Percentiles rank a stretch among this genome's conserved stretches.
Evolutionary conservation across 2,113 vertebrate genomes (phyloP).

Genomic region (Mellivora capensis): DNA sequence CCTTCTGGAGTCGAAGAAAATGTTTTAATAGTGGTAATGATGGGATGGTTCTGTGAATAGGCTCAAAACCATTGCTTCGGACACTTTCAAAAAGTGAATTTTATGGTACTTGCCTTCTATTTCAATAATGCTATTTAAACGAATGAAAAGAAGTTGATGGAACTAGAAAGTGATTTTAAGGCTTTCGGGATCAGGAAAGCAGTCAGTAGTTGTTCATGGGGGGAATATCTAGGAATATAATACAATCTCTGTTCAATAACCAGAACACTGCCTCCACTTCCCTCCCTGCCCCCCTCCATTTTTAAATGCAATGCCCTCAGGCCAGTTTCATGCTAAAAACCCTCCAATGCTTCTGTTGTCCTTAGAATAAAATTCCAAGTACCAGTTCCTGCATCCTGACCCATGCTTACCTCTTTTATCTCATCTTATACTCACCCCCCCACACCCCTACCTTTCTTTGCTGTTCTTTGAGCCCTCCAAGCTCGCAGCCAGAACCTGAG

Average conservation of each 20-base stretch:
- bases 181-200: neutral
- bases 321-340: neutral
- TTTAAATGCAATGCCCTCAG: neutral
- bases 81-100: neutral
- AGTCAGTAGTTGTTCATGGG: neutral
- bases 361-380: neutral
- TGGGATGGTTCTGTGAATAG: neutral
- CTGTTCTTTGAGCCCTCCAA: neutral
- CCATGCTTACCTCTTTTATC: neutral
- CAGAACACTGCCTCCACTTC: neutral
- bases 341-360: neutral
- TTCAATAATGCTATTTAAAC: neutral
- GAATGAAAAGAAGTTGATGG: neutral
- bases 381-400: neutral
- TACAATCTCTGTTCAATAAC: neutral
- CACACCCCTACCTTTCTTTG: neutral
- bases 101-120: neutral
- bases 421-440: too few relatives aligned
- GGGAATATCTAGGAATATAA: neutral
- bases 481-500: neutral
- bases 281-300: neutral
- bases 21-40: neutral
- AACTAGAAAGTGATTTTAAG: neutral
- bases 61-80: neutral
- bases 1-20: neutral